These are phyloP conservation scores for Diglossa brunneiventris DNA, from an alignment of 2,113 vertebrate species.

Conservation along the genomic window DNA sequence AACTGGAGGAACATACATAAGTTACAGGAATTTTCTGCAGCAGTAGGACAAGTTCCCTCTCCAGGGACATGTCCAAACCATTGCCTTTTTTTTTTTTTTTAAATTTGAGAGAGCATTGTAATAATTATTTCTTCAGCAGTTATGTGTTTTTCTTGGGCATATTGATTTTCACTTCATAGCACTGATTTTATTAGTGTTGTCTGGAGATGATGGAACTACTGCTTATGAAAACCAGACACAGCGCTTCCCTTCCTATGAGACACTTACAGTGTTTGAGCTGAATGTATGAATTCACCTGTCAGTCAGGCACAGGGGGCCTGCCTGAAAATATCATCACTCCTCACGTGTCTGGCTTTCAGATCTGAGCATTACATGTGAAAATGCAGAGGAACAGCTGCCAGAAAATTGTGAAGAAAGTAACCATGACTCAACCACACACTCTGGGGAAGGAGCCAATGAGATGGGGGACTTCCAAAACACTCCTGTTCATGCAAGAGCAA, in stretches of 20 bases:
- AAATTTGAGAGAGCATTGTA: not conserved
- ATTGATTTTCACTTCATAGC: not conserved
- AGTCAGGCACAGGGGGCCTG: not conserved
- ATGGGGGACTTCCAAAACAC: not conserved
- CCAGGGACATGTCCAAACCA: not conserved
- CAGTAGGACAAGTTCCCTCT: not conserved
- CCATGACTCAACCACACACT: not conserved
- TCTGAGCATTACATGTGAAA: not conserved
- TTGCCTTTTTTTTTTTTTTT: not conserved
- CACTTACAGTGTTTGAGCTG: not conserved
- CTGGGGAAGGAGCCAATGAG: not conserved
- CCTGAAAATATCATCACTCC: constrained; percentile 15
- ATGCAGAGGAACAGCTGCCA: not conserved
- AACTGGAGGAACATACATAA: not conserved
- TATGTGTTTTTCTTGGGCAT: not conserved
- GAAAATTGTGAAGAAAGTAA: not conserved
- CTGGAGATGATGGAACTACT: constrained; percentile 11
- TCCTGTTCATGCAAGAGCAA: not conserved
- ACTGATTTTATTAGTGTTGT: not conserved
- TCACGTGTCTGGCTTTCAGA: not conserved
- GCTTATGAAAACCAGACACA: constrained; percentile 14
- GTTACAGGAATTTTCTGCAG: not conserved
- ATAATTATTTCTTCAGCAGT: not conserved
- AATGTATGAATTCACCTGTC: constrained; percentile 62
- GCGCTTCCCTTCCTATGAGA: constrained; percentile 3